Evolutionary conservation across 2,797 vertebrate species (phyloP).

Genomic region (Gallinago solitaria): DNA sequence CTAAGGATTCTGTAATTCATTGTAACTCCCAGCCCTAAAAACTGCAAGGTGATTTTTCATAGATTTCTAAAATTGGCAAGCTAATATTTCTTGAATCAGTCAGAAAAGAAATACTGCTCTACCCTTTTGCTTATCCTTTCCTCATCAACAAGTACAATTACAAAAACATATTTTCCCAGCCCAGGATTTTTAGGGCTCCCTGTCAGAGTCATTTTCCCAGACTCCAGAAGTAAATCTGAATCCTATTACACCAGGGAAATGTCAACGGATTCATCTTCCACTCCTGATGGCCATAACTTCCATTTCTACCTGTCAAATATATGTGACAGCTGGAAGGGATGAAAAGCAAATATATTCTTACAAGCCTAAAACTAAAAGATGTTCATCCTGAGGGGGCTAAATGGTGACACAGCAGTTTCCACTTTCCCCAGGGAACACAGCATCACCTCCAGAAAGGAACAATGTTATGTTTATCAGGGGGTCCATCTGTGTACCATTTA

Average conservation of each 20-base stretch:
- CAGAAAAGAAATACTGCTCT: background rate
- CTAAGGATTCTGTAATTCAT: slow-evolving; percentile 33
- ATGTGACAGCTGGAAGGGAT: slow-evolving; percentile 6
- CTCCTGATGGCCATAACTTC: background rate
- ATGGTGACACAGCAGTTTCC: background rate
- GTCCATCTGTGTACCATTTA: background rate
- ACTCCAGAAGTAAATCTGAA: slow-evolving; percentile 22
- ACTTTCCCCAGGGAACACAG: background rate
- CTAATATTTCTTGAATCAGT: slow-evolving; percentile 37
- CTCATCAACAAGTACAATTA: slow-evolving; percentile 54
- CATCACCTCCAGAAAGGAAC: background rate
- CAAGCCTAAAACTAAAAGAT: background rate
- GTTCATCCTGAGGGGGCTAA: background rate
- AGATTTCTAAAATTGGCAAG: slow-evolving; percentile 41
- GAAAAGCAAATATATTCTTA: slow-evolving; percentile 20
- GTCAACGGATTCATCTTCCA: slow-evolving; percentile 17
- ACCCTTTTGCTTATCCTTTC: slow-evolving; percentile 38
- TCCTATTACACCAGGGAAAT: background rate
- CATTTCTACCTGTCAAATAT: slow-evolving; percentile 9
- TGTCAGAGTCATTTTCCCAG: slow-evolving; percentile 36
- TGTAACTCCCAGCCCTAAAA: slow-evolving; percentile 36
- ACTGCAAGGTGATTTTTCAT: slow-evolving; percentile 55
- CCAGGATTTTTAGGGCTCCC: background rate
- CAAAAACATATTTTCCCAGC: slow-evolving; percentile 36
- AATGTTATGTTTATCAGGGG: background rate